These are phyloP conservation scores for Cossypha heuglini DNA, from an alignment of 2,797 vertebrate genomes.

Conservation along the genomic window DNA sequence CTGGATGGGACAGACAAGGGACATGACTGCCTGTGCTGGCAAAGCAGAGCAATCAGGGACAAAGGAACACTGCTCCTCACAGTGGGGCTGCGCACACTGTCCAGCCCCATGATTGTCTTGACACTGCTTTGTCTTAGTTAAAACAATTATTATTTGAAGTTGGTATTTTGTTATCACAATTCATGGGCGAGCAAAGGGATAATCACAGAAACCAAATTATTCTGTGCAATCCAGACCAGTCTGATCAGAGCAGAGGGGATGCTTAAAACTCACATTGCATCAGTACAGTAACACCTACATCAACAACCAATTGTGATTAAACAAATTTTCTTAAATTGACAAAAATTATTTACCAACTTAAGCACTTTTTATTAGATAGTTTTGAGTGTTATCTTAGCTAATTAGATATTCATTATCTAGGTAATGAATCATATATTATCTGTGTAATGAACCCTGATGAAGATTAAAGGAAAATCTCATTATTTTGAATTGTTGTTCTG, in stretches of 20 bases:
- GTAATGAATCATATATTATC: neutral
- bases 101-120: neutral
- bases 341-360: neutral
- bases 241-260: neutral
- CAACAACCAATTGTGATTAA: neutral
- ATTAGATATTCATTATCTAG: slow-evolving; percentile 3
- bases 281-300: neutral
- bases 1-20: neutral
- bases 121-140: neutral
- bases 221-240: neutral
- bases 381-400: neutral
- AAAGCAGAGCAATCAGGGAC: neutral
- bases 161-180: neutral
- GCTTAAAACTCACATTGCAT: neutral
- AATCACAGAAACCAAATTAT: neutral
- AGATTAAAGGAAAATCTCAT: slow-evolving; percentile 34
- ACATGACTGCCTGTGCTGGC: neutral
- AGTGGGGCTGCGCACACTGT: neutral
- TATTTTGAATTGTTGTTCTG: neutral
- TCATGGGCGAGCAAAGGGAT: neutral
- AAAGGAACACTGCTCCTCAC: neutral
- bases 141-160: neutral
- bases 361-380: neutral
- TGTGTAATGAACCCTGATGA: neutral
- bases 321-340: neutral